Conservation (phyloP, 2,797 vertebrate species). For the Bradypodion ventrale region DNA sequence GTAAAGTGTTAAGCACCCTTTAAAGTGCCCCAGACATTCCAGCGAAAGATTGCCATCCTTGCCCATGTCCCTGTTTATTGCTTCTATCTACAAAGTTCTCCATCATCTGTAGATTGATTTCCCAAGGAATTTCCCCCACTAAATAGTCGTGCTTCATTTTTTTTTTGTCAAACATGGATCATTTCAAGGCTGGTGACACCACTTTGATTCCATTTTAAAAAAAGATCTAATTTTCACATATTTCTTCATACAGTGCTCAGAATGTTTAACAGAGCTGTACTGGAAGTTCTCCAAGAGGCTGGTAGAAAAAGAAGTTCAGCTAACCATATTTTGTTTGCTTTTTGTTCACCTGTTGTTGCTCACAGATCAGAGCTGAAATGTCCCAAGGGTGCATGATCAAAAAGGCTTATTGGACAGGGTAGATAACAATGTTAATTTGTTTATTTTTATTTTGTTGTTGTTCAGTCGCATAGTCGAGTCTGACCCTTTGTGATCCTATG, state of each 20-base stretch:
- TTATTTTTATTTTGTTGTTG: too few relatives aligned
- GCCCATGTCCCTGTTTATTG: slow-evolving; percentile 46
- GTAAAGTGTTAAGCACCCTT: not conserved
- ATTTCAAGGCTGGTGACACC: slow-evolving; percentile 53
- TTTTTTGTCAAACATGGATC: slow-evolving; percentile 7
- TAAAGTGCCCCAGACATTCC: slow-evolving; percentile 54
- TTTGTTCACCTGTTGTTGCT: not conserved
- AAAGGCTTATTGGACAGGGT: slow-evolving; percentile 43
- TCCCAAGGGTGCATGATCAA: slow-evolving; percentile 8
- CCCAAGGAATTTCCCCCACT: slow-evolving; percentile 32
- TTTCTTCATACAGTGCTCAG: slow-evolving; percentile 22
- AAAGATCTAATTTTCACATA: slow-evolving; percentile 47
- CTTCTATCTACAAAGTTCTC: slow-evolving; percentile 37
- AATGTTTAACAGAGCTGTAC: not conserved
- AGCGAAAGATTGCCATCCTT: slow-evolving; percentile 61
- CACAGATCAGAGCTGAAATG: slow-evolving; percentile 17
- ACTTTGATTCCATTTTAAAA: slow-evolving; percentile 37
- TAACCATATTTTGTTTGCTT: not conserved
- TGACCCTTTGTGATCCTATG: too few relatives aligned
- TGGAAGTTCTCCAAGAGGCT: slow-evolving; percentile 29
- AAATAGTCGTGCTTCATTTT: accelerated
- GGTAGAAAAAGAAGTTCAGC: slow-evolving; percentile 28
- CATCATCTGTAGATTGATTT: slow-evolving; percentile 56
- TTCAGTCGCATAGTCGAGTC: too few relatives aligned
- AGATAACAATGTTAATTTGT: slow-evolving; percentile 37